Base-by-base conservation (phyloP, 2,113 vertebrate genomes). In the Sceloporus undulatus region DNA sequence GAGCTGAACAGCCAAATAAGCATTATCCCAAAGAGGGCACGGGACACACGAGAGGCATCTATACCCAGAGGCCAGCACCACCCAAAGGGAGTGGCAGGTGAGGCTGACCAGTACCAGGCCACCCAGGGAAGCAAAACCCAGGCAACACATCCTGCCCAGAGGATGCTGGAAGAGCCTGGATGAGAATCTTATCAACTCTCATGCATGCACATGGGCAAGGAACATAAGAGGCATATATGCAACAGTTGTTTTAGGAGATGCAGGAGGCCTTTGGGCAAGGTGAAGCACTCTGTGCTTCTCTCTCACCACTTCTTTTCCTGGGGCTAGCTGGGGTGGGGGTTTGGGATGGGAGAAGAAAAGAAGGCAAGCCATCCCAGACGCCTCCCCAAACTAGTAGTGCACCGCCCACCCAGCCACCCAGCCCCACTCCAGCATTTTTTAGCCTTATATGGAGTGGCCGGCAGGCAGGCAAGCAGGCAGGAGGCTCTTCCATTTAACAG, bases 381-480 rank as follows among this genome's bases (percentile, higher is more conserved):
- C 65, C 80, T 78, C 81, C 87, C 81, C 80, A 70, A 62, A 62
- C 78, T 59, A 40, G 73, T 29, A 13, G 42, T 78, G 87, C 38
- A 38, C 87, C 87, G 87, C 87, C 87, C 81, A 84, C 73, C 73
- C 71, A 75, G 79, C 40, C 86, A 75, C 71, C 34, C 48, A 85
- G 68, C 54, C 38, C 77, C 18, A 54, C 78, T 90, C 87, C 52
- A 86, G 76, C 92, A 93, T 93, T 93, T 91, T 93, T 93, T 93
- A 90, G 89, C 92, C 92, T 87, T 93, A 93, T 68, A 79, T 84
- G 88, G 91, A 85, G 34, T 27, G 80, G 87, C 88, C 56, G 25
- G 38, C 5, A 13, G 21, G 68, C 82, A 79, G 34, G 77, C 77
- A 62, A 3, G 59, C 56, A 59, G 9, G 14, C 10, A 59, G 11